Base-by-base conservation (phyloP, 2,797 vertebrate genomes). In the Lycodopsis pacificus region DNA sequence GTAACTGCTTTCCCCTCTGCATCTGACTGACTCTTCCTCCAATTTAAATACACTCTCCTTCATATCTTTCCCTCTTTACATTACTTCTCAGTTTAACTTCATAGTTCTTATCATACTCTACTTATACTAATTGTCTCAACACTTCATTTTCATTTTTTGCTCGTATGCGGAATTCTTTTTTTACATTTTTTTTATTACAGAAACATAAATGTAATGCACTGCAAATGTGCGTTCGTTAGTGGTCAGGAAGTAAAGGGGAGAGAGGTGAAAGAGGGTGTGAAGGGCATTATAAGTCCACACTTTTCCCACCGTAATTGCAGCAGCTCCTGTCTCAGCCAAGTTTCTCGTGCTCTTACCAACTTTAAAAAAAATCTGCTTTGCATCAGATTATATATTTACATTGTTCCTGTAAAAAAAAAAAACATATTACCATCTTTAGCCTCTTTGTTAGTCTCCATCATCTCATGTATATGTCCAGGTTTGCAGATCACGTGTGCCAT, bases 1-100 rank as follows among this genome's bases (percentile, higher is more conserved):
- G 27, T 54, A 36, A 79, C 56, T 67, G n/a, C 53, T 61, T 75
- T 72, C 49, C 30, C 44, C 11, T 62, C 32, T 14, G 22, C n/a
- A 68, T 17, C 59, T 61, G 34, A 44, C 30, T 63, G 48, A 65
- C 54, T 59, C 66, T 34, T 9, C 44, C 64, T 56, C 19, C 27
- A 36, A 49, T 70, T 61, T 40, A 49, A 53, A 30, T 53, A 68
- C 61, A 57, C 22, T 73, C 4, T 36, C 38, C 8, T 15, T 32
- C 4, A 11, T 48, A n/a, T 44, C 20, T 13, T 20, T 36, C 22
- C 36, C n/a, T 15, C 27, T 30, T 53, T 32, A 17, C 44, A 6
- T 54, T 25, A 48, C 25, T 30, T 15, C 34, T 73, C 14, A 57
- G 30, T 63, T 22, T 9, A 46, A n/a, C 1, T 27, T 15, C 56